Evolutionary conservation across 2,113 vertebrate species (phyloP).

Genomic region (Meleagris gallopavo): DNA sequence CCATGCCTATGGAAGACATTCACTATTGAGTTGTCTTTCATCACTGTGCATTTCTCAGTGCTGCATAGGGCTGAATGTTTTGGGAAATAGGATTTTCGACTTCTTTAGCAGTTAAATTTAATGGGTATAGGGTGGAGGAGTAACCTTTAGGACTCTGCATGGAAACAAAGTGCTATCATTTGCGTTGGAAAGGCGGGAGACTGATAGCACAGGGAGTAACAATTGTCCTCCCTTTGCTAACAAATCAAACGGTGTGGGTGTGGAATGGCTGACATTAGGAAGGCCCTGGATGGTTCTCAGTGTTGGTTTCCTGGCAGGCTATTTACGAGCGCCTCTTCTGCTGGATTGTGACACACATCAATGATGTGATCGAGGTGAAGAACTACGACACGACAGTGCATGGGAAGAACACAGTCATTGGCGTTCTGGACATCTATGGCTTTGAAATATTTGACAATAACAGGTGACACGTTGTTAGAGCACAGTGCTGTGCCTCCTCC

Average conservation of each 20-base stretch:
- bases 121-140: neutral
- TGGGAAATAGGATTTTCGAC: neutral
- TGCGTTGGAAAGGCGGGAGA: neutral
- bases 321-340: conserved; percentile 97
- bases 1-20: fast-evolving
- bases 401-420: conserved; percentile 97
- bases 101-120: neutral
- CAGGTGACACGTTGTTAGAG: conserved; percentile 78
- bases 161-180: neutral
- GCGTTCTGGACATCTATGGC: conserved; percentile 97
- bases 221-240: neutral
- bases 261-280: neutral
- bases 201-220: neutral
- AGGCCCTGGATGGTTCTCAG: neutral
- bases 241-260: neutral
- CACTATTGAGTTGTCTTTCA: neutral
- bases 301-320: conserved; percentile 80
- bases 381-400: conserved; percentile 89
- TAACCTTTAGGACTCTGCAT: neutral
- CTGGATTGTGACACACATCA: conserved; percentile 97
- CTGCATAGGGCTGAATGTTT: neutral
- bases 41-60: fast-evolving
- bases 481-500: too few species aligned
- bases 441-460: conserved; percentile 99
- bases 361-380: conserved; percentile 93